phyloP scores from a whole-genome alignment of 2,797 vertebrate species.

The Peromyscus nudipes region DNA sequence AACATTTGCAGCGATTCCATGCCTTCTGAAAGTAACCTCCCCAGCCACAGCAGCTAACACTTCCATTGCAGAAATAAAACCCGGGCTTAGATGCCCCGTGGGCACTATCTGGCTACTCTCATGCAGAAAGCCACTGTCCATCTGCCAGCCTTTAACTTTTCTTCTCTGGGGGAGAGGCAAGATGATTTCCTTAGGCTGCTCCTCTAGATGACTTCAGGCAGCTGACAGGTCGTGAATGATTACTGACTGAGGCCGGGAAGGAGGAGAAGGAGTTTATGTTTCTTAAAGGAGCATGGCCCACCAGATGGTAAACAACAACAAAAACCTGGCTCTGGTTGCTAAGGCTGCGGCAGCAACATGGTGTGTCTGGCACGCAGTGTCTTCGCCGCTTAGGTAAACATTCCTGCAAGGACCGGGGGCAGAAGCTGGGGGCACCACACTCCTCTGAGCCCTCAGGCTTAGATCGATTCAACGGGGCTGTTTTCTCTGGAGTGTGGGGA shows the following conservation, averaged over 20 bases:
- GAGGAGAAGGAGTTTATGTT: slow-evolving; percentile 76
- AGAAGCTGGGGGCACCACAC: slow-evolving; percentile 70
- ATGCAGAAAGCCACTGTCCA: slow-evolving; percentile 87
- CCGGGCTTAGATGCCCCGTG: slow-evolving; percentile 80
- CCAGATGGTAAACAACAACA: slow-evolving; percentile 75
- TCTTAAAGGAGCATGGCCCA: slow-evolving; percentile 81
- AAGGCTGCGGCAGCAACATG: slow-evolving; percentile 83
- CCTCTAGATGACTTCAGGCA: slow-evolving; percentile 82
- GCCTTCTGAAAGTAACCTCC: slow-evolving; percentile 88
- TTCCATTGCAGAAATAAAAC: slow-evolving; percentile 74
- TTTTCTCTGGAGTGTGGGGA: slow-evolving; percentile 87
- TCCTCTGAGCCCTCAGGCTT: slow-evolving; percentile 84
- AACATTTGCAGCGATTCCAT: slow-evolving; percentile 79
- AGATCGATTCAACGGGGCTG: slow-evolving; percentile 82
- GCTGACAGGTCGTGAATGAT: slow-evolving; percentile 76
- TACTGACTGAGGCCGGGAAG: slow-evolving; percentile 70
- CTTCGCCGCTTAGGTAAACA: slow-evolving; percentile 80
- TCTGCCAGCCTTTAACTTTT: slow-evolving; percentile 86
- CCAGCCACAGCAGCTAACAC: slow-evolving; percentile 74
- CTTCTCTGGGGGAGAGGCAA: slow-evolving; percentile 82
- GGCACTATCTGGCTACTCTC: slow-evolving; percentile 86
- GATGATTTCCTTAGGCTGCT: slow-evolving; percentile 86
- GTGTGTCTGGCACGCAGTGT: slow-evolving; percentile 81
- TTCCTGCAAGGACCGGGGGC: slow-evolving; percentile 35
- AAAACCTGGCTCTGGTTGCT: slow-evolving; percentile 73